Evolutionary conservation across 2,797 vertebrate species (phyloP).

Genomic region (Lithobates pipiens): DNA sequence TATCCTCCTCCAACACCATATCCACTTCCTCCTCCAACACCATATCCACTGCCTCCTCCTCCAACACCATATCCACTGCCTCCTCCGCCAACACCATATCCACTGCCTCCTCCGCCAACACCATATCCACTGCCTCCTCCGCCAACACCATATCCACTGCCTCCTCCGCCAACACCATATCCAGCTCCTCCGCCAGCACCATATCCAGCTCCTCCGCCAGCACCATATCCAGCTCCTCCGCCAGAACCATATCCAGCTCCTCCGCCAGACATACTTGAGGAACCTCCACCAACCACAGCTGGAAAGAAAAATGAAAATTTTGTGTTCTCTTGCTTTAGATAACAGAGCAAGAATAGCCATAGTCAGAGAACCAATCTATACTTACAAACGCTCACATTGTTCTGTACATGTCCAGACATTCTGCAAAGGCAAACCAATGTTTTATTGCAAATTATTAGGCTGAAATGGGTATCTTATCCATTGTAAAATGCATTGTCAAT

Average conservation of each 20-base stretch:
- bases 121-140: too few relatives aligned
- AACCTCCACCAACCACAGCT: slow-evolving; percentile 69
- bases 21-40: slow-evolving; percentile 58
- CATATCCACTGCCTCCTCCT: slow-evolving; percentile 57
- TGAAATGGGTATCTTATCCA: too few relatives aligned
- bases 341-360: neutral
- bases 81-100: slow-evolving; percentile 63
- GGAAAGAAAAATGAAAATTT: slow-evolving; percentile 23
- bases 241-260: slow-evolving; percentile 30
- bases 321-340: neutral
- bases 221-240: neutral
- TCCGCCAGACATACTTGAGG: slow-evolving; percentile 7
- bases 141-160: too few relatives aligned
- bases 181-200: slow-evolving; percentile 1
- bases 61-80: neutral
- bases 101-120: neutral
- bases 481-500: too few relatives aligned
- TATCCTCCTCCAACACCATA: slow-evolving; percentile 63
- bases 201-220: too few relatives aligned
- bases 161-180: neutral
- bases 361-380: slow-evolving; percentile 33
- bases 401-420: slow-evolving; percentile 78
- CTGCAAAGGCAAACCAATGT: slow-evolving; percentile 63
- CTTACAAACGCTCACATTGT: slow-evolving; percentile 77
- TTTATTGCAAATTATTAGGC: neutral